Evolutionary conservation across 2,888 invertebrate genomes (phyloP).

Genomic region (Aquatica leii): DNA sequence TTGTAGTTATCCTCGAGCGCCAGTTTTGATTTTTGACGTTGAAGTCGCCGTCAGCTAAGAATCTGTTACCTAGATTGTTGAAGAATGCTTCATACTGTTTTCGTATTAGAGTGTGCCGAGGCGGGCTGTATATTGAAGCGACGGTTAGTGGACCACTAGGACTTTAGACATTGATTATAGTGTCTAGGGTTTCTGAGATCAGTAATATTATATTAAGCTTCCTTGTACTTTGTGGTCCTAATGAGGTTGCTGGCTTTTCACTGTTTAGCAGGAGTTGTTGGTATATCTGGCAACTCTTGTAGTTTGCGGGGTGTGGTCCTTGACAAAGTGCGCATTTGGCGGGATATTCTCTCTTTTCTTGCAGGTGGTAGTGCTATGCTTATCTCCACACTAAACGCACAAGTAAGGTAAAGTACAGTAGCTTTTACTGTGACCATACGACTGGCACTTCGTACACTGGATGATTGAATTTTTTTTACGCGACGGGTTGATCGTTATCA

Average conservation of each 20-base stretch:
- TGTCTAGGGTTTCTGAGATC: conserved; percentile 33
- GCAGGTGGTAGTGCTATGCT: conserved; percentile 9
- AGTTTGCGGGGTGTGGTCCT: too few relatives aligned
- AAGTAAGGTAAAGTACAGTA: background rate
- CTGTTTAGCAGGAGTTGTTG: too few relatives aligned
- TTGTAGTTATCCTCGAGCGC: background rate
- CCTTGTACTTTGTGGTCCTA: too few relatives aligned
- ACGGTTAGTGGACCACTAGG: conserved; percentile 9
- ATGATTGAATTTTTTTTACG: conserved; percentile 10
- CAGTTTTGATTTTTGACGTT: background rate
- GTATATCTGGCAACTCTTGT: too few relatives aligned
- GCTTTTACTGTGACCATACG: conserved; percentile 3
- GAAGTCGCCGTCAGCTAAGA: too few relatives aligned
- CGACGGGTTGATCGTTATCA: conserved; percentile 1
- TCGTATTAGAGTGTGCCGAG: background rate
- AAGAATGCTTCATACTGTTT: background rate
- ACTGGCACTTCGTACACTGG: conserved; percentile 6
- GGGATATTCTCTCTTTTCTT: conserved; percentile 6
- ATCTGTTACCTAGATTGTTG: too few relatives aligned
- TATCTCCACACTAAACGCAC: conserved; percentile 4
- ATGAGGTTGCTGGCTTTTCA: conserved; percentile 6
- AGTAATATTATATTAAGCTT: conserved; percentile 21
- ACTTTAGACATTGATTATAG: conserved; percentile 19
- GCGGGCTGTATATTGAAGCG: conserved; percentile 14
- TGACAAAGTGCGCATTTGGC: background rate